phyloP scores from a whole-genome alignment of 2,888 invertebrate genomes.

The Melanostoma scalare region DNA sequence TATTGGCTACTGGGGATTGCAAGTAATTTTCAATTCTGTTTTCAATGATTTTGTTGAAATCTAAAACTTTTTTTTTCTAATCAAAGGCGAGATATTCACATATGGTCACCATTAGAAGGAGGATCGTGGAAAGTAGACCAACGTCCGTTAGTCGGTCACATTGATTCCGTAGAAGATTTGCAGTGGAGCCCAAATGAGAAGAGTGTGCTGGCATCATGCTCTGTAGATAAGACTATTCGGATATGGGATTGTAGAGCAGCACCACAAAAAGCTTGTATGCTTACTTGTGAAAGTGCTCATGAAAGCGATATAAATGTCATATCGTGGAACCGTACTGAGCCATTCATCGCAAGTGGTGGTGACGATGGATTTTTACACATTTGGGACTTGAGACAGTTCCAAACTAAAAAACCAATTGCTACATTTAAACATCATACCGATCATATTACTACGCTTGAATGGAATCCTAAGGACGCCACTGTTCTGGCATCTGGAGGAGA shows the following conservation, averaged over 20 bases:
- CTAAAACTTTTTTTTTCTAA: constrained; percentile 1
- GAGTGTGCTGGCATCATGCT: constrained; percentile 93
- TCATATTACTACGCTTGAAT: constrained; percentile 97
- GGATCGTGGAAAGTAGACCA: constrained; percentile 95
- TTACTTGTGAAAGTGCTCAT: constrained; percentile 93
- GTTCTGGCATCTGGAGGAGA: constrained; percentile 96
- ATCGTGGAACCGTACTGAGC: constrained; percentile 96
- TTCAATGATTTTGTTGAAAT: not conserved
- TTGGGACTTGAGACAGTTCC: constrained; percentile 96
- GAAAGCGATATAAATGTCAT: constrained; percentile 97
- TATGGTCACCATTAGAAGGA: constrained; percentile 93
- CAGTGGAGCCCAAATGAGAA: constrained; percentile 99
- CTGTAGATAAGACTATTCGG: constrained; percentile 93
- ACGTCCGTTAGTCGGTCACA: constrained; percentile 93
- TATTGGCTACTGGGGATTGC: constrained; percentile 96
- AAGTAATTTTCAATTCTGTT: constrained; percentile 72
- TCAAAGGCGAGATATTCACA: constrained; percentile 90
- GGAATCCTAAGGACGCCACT: constrained; percentile 96
- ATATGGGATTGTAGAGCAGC: constrained; percentile 97
- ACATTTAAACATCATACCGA: constrained; percentile 97
- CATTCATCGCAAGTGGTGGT: constrained; percentile 95
- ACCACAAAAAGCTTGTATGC: constrained; percentile 94
- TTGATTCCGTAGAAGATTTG: constrained; percentile 96
- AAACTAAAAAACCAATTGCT: constrained; percentile 91
- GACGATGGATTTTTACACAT: constrained; percentile 97